Evolutionary conservation across 1,140 invertebrate genomes (phyloP).

Genomic region (Cherax destructor): DNA sequence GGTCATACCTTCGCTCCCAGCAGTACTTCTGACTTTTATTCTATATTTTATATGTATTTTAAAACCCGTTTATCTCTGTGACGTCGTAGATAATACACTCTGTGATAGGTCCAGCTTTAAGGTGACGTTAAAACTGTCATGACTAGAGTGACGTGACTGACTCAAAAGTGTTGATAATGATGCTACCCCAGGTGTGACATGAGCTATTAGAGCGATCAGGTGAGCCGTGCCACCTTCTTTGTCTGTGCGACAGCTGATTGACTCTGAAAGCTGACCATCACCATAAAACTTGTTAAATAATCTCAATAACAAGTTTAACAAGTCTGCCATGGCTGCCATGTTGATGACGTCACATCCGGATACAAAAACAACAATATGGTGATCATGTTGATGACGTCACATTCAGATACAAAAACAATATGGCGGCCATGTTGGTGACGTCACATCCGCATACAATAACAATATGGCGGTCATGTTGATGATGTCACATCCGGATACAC

Average conservation of each 20-base stretch:
- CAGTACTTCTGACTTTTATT: too few species aligned
- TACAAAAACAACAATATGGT: too few species aligned
- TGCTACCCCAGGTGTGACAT: neutral
- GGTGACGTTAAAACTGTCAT: neutral
- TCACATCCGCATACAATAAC: neutral
- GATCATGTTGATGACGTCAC: constrained; percentile 3
- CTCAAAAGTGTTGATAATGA: neutral
- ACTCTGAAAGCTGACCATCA: neutral
- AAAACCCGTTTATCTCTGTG: neutral
- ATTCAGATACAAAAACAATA: neutral
- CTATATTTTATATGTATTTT: neutral
- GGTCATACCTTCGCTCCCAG: too few species aligned
- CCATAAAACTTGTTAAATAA: neutral
- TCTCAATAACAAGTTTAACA: neutral
- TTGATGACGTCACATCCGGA: neutral
- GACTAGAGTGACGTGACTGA: constrained; percentile 7
- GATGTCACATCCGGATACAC: neutral
- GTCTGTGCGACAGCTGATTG: neutral
- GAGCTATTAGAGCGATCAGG: neutral
- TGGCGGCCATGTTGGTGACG: neutral
- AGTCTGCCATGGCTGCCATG: neutral
- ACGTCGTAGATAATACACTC: neutral
- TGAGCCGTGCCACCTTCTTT: neutral
- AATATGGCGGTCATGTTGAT: neutral
- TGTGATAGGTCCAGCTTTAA: neutral